Conservation (phyloP, 2,113 vertebrate species). For the Chionis minor region DNA sequence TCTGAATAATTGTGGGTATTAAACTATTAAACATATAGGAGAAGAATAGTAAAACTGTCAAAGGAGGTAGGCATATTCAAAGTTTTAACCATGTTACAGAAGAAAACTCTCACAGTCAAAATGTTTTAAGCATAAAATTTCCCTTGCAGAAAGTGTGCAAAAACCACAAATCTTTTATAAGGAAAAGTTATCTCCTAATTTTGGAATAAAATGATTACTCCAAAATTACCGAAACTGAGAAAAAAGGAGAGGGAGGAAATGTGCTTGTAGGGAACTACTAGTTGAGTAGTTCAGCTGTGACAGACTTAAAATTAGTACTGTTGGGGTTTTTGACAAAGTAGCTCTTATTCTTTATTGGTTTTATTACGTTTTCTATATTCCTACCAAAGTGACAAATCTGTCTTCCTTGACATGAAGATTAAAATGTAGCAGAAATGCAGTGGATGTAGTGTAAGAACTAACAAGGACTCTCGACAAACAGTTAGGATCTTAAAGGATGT, state of each 20-base stretch:
- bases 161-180: not conserved
- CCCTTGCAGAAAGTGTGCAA: not conserved
- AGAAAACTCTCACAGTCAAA: not conserved
- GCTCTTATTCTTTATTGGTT: not conserved
- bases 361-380: not conserved
- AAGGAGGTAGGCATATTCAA: not conserved
- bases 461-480: not conserved
- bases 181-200: not conserved
- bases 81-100: not conserved
- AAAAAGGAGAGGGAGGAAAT: not conserved
- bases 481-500: not conserved
- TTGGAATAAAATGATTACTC: not conserved
- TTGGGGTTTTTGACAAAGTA: not conserved
- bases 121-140: not conserved
- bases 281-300: not conserved
- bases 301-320: not conserved
- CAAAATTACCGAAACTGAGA: not conserved
- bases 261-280: not conserved
- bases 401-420: not conserved
- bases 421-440: not conserved
- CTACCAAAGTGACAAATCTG: not conserved
- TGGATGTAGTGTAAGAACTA: not conserved
- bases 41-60: not conserved
- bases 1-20: not conserved
- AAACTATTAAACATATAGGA: not conserved